Percentiles rank a stretch among this genome's conserved stretches.
phyloP scores from a whole-genome alignment of 2,797 vertebrate genomes.

The Halcyon chelicuti region DNA sequence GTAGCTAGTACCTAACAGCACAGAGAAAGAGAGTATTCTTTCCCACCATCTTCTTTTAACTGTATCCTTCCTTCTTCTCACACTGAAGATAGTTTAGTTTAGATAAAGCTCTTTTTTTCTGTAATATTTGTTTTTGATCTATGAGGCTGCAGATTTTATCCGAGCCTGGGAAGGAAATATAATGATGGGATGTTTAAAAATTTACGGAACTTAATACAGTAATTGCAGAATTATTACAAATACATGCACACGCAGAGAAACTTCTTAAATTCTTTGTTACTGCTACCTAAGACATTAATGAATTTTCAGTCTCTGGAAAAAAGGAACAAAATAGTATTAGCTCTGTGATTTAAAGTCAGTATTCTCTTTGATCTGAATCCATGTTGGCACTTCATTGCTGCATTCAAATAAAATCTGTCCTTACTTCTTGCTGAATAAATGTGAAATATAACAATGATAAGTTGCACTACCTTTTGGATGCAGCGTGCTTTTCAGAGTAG shows the following conservation, averaged over 20 bases:
- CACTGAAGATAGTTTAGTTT: background rate
- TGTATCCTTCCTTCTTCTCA: background rate
- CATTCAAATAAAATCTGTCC: background rate
- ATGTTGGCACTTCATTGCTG: background rate
- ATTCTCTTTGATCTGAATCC: background rate
- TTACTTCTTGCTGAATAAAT: background rate
- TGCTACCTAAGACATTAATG: background rate
- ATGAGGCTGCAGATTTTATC: background rate
- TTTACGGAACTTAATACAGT: background rate
- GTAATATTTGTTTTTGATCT: background rate
- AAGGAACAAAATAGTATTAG: background rate
- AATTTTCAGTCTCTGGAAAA: background rate
- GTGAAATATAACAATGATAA: background rate
- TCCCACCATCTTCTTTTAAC: background rate
- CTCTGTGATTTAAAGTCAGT: background rate
- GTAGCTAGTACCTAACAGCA: background rate
- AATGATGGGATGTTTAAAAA: background rate
- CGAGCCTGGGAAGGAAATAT: background rate
- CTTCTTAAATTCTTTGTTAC: background rate
- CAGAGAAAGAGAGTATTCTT: background rate
- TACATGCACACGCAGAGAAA: background rate
- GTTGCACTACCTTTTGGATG: background rate
- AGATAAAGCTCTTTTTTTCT: background rate
- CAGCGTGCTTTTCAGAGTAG: background rate
- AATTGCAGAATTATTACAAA: background rate